Evolutionary conservation across 1,140 invertebrate species (phyloP), one percentile per base, ranked within the genome.

Genomic region (Caenorhabditis tropicalis): DNA sequence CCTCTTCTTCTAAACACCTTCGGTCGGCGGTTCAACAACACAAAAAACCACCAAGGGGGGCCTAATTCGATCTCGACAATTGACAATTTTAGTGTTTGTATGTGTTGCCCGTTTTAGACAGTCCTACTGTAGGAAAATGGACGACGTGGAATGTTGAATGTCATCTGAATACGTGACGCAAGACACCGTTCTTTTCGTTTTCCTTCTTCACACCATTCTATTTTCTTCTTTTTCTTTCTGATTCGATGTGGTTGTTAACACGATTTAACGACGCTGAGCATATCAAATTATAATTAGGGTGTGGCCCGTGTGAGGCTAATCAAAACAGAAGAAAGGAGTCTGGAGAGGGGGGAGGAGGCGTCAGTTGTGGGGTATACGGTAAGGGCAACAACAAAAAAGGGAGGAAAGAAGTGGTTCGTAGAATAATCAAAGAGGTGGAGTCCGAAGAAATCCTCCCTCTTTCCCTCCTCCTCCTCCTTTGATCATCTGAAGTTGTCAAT

Each of bases 251-350:
- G 12, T 43, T 29, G 36, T 74, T 74, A 74, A 74, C 36, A 46
- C 65, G 65, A 74, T 74, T 74, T 74, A 31, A 70, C 65, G 36
- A 29, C 39, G 24, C 21, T 74, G 65, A 74, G 65, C 65, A 74
- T 74, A 74, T 74, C 65, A 74, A 74, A 74, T 74, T 74, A 74
- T 74, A 74, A 74, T 74, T 74, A 46, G 65, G 65, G 65, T 74
- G 65, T 74, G 65, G 65, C 15, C 65, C 2, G 0, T 33, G 29
- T 33, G 31, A 10, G 56, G 60, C 60, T 74, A 43, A 74, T 74
- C 65, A 74, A 74, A 74, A 74, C 65, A 74, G 33, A 36, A 70
- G 56, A 21, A n/a, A 36, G 27, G 27, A 6, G 49, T 51, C 49
- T 51, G 49, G 49, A 58, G 53, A n/a, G 9, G 15, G 39, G 49